Base-by-base conservation (phyloP, 2,888 invertebrate genomes). In the Ennomos erosarius region DNA sequence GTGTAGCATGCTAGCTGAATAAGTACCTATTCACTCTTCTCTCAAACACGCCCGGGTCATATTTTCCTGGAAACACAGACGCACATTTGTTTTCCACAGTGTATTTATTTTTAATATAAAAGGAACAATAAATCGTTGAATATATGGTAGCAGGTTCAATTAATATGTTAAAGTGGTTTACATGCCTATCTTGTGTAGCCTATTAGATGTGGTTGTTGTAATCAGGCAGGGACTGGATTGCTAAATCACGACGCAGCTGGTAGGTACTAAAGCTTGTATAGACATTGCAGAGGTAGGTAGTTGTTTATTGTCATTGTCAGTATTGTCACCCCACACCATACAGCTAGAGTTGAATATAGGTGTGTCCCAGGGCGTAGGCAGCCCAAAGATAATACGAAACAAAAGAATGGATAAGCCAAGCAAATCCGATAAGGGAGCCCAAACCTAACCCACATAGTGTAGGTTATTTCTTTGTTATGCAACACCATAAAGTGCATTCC, bases 401-500 rank as follows among this genome's bases (percentile, higher is more conserved):
- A 65, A 67, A 65, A 61, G 56, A 67, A 65, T 59, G 61, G 59
- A 62, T 64, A 60, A 64, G 59, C 59, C 38, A 43, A 49, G 55
- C 57, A 55, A 55, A 62, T 62, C 55, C 59, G 59, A 60, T 60
- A 60, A 55, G 50, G 9, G 36, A 40, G 40, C 49, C 55, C 43
- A 43, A 50, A 55, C 40, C 37, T 46, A 49, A 49, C 55, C 44
- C 37, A 50, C 39, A 37, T 37, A 50, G 46, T 46, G 38, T 43
- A 39, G 44, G 48, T 49, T 57, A 56, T 34, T 34, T n/a, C 33
- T 77, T 77, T 69, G 72, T 87, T 87, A 81, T 83, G 80, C 80
- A 87, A 88, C 73, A 67, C 78, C 76, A 79, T 83, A 88, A 84
- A 90, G 84, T 84, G 84, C 88, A 91, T 88, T 88, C 87, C 87